These are phyloP conservation scores for Trachelus iudaicus DNA, from an alignment of 2,888 invertebrate species.

Conservation along the genomic window DNA sequence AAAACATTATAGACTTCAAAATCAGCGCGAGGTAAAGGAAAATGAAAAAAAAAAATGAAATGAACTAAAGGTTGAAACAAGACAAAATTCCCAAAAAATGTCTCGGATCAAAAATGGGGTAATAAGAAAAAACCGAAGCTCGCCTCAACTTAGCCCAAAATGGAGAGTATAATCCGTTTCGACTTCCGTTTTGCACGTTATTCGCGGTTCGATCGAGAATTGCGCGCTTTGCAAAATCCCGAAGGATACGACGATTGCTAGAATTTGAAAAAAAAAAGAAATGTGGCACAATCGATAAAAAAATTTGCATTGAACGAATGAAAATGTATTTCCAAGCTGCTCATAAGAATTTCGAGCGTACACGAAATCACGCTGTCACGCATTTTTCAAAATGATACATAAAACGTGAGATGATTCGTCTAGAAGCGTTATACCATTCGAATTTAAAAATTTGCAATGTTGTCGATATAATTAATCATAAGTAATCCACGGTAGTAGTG, in stretches of 20 bases:
- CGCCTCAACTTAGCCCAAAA: constrained; percentile 20
- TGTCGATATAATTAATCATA: constrained; percentile 22
- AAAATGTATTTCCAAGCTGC: neutral
- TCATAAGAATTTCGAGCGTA: neutral
- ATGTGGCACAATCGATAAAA: neutral
- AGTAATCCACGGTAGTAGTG: neutral
- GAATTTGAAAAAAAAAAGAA: neutral
- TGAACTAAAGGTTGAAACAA: neutral
- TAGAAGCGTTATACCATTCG: constrained; percentile 5
- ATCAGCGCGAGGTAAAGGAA: neutral
- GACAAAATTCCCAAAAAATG: constrained; percentile 10
- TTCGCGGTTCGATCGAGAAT: neutral
- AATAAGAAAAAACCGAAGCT: constrained; percentile 18
- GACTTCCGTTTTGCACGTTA: neutral
- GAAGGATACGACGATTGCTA: neutral
- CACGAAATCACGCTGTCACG: neutral
- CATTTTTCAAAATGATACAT: constrained; percentile 1
- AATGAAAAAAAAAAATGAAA: constrained; percentile 10
- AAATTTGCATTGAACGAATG: neutral
- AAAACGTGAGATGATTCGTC: neutral
- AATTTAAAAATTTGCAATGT: constrained; percentile 32
- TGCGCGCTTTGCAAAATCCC: neutral
- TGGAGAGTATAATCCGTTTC: neutral
- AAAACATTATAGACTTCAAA: constrained; percentile 17
- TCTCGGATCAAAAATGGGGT: constrained; percentile 44